Conservation (phyloP, 2,113 vertebrate species). For the Corynorhinus townsendii region DNA sequence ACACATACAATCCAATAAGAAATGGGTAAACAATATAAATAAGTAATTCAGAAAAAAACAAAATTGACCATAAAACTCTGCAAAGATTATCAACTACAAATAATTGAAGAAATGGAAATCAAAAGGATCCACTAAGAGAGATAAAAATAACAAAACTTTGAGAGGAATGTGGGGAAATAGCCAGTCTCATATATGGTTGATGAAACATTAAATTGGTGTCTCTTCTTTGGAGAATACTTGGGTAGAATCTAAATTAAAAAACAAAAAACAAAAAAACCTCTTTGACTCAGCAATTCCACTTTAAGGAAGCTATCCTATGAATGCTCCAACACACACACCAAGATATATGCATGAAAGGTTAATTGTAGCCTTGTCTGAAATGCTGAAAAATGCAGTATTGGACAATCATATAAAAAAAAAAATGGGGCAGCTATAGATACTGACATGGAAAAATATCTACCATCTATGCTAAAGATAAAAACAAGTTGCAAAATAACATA, state of each 20-base stretch:
- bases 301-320: not conserved
- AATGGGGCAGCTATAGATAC: not conserved
- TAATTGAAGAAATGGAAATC: not conserved
- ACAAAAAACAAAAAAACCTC: not conserved
- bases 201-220: not conserved
- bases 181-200: not conserved
- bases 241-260: conserved; percentile 27
- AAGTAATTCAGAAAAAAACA: not conserved
- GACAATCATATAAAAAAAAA: not conserved
- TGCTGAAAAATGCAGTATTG: not conserved
- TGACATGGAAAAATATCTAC: not conserved
- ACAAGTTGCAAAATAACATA: not conserved
- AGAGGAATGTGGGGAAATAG: not conserved
- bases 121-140: not conserved
- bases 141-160: conserved; percentile 29
- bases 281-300: conserved; percentile 43
- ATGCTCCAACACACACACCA: not conserved
- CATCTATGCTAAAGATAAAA: not conserved
- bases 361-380: not conserved
- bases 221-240: not conserved
- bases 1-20: not conserved
- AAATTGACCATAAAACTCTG: not conserved
- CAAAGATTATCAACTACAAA: not conserved
- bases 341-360: not conserved
- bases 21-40: not conserved